Evolutionary conservation across 2,888 invertebrate genomes (phyloP), one percentile per base, ranked within the genome.

Genomic region (Sicus ferrugineus): DNA sequence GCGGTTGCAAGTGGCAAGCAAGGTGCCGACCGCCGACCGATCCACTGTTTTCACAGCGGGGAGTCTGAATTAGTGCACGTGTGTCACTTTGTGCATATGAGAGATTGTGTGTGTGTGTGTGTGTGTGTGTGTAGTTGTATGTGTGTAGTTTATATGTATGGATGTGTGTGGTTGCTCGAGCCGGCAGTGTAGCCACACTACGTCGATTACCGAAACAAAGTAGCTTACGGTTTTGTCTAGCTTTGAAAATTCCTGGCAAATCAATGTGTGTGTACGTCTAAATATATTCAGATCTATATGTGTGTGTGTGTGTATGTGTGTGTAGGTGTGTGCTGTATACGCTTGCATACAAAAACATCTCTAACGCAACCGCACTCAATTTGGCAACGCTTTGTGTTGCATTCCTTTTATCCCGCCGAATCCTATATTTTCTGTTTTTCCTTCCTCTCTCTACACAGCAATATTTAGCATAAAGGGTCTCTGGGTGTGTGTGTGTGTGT

Each of bases 311-410:
- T 56, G 52, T 31, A 2, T 65, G 54, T 54, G 16, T 31, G 65
- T 34, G 16, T 31, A 14, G 23, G 19, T 21, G 19, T 21, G 19
- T 28, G 7, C 23, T 30, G 31, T 42, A 59, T 23, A 50, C 23
- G 5, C 14, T 46, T 50, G 16, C 11, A 50, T 50, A 28, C 28
- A 52, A 48, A 23, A 48, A 21, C 28, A 50, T 59, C 67, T 48
- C 48, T 3, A 46, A 26, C 46, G 30, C 7, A 58, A 48, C 58
- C 58, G 59, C 31, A 67, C 59, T 59, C 58, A 31, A 42, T 48
- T 59, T 34, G 31, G 46, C 4, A 23, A 2, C 34, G 48, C 67
- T 59, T 67, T 67, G 48, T 30, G 14, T 26, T 23, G 9, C 7
- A 23, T 26, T 56, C 58, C 56, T 28, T 66, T 56, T 54, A 66